A percentile compares a stretch with the other conserved stretches of the same genome.
phyloP scores from a whole-genome alignment of 1,140 invertebrate genomes.

The Macrosteles quadrilineatus region DNA sequence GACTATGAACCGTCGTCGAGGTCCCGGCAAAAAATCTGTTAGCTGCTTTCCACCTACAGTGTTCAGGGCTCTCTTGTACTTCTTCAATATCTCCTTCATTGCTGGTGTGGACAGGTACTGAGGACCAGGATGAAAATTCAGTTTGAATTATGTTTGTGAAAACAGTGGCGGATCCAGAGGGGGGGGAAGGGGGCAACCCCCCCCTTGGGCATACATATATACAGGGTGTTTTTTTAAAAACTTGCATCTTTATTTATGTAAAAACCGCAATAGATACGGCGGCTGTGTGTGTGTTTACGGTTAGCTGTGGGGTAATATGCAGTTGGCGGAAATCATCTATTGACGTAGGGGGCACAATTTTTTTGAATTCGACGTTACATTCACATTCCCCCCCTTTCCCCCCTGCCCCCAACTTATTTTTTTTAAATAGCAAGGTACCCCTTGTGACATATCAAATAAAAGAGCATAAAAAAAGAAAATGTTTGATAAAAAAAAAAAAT shows the following conservation, averaged over 20 bases:
- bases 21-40: slow-evolving; percentile 4
- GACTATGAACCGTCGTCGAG: neutral
- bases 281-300: too few relatives aligned
- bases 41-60: neutral
- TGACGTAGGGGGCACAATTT: too few relatives aligned
- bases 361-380: too few relatives aligned
- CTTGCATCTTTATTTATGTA: too few relatives aligned
- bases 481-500: too few relatives aligned
- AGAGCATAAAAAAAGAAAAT: too few relatives aligned
- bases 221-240: too few relatives aligned
- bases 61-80: neutral
- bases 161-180: neutral
- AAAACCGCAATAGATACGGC: neutral
- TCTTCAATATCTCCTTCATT: neutral
- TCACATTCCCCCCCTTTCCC: neutral
- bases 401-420: neutral
- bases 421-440: too few relatives aligned
- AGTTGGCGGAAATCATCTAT: too few relatives aligned
- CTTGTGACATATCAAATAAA: too few relatives aligned
- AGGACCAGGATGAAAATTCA: neutral
- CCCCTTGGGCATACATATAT: too few relatives aligned
- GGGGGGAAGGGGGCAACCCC: too few relatives aligned
- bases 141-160: neutral
- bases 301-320: neutral
- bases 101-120: neutral